Evolutionary conservation across 2,797 vertebrate species (phyloP).

Genomic region (Prionace glauca): DNA sequence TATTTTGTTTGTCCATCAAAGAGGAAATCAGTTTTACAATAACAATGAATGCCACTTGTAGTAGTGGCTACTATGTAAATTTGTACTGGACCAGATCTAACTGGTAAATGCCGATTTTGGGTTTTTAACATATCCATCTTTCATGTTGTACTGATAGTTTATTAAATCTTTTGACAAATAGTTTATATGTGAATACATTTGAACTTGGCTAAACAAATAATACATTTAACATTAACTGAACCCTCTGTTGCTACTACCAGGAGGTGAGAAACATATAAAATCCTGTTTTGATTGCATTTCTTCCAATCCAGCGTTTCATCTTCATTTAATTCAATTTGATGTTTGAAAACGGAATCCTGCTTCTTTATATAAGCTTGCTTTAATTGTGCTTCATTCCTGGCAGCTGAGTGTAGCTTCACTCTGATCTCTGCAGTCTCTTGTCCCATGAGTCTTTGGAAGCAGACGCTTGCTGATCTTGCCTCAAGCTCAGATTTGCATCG

Average conservation of each 20-base stretch:
- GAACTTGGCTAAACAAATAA: background rate
- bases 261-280: background rate
- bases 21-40: background rate
- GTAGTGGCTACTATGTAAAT: background rate
- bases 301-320: background rate
- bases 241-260: background rate
- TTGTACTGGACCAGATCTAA: background rate
- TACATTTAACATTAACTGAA: background rate
- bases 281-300: background rate
- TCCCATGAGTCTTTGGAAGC: slow-evolving; percentile 1
- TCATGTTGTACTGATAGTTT: background rate
- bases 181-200: background rate
- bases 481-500: background rate
- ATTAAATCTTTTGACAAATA: background rate
- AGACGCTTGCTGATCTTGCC: slow-evolving; percentile 4
- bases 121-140: background rate
- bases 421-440: background rate
- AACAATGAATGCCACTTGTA: background rate
- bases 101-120: background rate
- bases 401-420: background rate
- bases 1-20: background rate
- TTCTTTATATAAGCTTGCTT: slow-evolving; percentile 1
- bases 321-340: background rate
- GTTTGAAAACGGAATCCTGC: background rate
- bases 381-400: background rate